Evolutionary conservation across 2,888 invertebrate genomes (phyloP).

Genomic region (Cerceris rybyensis): DNA sequence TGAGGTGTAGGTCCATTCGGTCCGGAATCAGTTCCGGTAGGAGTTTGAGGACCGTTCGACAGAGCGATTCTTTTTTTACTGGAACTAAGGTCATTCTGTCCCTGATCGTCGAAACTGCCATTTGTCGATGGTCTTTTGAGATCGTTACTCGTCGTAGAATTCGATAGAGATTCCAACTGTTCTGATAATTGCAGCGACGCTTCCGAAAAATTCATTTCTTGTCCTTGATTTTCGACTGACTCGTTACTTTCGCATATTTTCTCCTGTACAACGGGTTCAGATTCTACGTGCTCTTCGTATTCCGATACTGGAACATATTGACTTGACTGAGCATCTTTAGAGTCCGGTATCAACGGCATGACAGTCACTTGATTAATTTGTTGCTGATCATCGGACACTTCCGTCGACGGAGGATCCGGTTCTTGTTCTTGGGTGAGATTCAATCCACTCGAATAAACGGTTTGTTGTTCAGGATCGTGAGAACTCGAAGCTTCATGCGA

Average conservation of each 20-base stretch:
- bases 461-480: constrained; percentile 45
- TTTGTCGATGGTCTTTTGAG: constrained; percentile 70
- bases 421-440: constrained; percentile 47
- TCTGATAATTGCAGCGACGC: constrained; percentile 70
- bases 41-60: constrained; percentile 69
- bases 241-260: constrained; percentile 48
- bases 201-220: constrained; percentile 58
- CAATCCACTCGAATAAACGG: constrained; percentile 13
- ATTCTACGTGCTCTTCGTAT: constrained; percentile 57
- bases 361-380: constrained; percentile 36
- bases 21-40: constrained; percentile 31
- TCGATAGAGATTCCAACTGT: constrained; percentile 73
- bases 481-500: constrained; percentile 36
- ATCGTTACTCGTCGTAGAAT: constrained; percentile 64
- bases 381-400: constrained; percentile 37
- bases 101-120: constrained; percentile 64
- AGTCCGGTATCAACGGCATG: constrained; percentile 39
- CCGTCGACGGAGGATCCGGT: constrained; percentile 3
- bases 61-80: constrained; percentile 64
- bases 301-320: constrained; percentile 56
- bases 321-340: constrained; percentile 37
- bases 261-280: constrained; percentile 45
- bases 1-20: constrained; percentile 57
- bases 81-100: constrained; percentile 49
- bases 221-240: constrained; percentile 29